Conservation (phyloP, 2,113 vertebrate genomes). For the Myiozetetes cayanensis region DNA sequence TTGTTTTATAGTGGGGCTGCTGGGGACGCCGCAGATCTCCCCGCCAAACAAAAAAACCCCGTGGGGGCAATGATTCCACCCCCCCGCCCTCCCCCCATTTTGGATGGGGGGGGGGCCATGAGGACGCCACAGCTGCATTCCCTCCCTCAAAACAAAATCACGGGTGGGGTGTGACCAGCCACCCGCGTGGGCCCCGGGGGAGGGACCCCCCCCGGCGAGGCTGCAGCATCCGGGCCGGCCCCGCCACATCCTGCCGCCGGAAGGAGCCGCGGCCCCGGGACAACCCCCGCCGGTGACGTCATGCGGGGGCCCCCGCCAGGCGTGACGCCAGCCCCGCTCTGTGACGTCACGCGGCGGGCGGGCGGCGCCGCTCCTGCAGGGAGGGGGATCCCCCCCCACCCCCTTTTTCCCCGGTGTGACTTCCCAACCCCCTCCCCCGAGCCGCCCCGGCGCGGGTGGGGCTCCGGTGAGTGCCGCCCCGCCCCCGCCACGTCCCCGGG, state of each 20-base stretch:
- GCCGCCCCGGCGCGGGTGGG: not conserved
- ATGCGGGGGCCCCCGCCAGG: constrained; percentile 9
- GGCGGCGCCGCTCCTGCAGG: not conserved
- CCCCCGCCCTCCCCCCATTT: no score
- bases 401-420: not conserved
- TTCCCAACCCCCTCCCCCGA: not conserved
- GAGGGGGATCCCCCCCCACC: not conserved
- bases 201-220: constrained; percentile 57
- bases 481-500: not conserved
- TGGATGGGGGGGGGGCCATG: not conserved
- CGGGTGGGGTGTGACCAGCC: not conserved
- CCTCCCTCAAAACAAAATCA: not conserved
- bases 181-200: not conserved
- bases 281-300: not conserved
- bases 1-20: not conserved
- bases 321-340: not conserved
- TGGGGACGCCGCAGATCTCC: not conserved
- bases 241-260: constrained; percentile 43
- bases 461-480: not conserved
- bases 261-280: constrained; percentile 25
- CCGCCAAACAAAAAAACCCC: not conserved
- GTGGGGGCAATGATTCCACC: not conserved
- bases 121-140: not conserved
- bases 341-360: not conserved
- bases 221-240: constrained; percentile 51